Base-by-base conservation (phyloP, 2,888 invertebrate species). In the Ormyrus labotus region DNA sequence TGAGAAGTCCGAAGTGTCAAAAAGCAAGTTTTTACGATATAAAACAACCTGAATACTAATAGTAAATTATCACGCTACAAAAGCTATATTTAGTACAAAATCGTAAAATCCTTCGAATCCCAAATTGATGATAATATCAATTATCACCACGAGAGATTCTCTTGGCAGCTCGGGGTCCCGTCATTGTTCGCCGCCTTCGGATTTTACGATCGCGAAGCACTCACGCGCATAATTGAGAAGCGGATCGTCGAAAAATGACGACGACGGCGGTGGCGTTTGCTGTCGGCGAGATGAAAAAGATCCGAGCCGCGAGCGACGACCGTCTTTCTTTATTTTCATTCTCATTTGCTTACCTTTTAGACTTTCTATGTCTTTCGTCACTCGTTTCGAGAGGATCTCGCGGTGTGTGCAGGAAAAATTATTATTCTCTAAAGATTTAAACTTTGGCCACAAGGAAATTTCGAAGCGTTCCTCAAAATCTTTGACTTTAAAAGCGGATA, bases 211-310 rank as follows among this genome's bases (percentile, higher is more conserved):
- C 58, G 71, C 9, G 34, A 55, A 45, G 34, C 55, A 70, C 70
- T 77, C 78, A 8, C 67, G 55, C 67, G 64, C 11, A 82, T 76
- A 78, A 74, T 63, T 55, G 58, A 68, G 72, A 71, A 68, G 53
- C 68, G 61, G 53, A 68, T 76, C 70, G 74, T 72, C 73, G 70
- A 70, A 76, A 19, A 64, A 64, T 48, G 78, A 72, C 19, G 19
- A 19, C 19, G 13, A 13, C 48, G 58, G 11, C 13, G 71, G 70
- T 57, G 69, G 76, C 70, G 47, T 60, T 72, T n/a, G 45, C 53
- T 19, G 78, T 19, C 87, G 86, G 86, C 83, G n/a, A 85, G 86
- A 86, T 86, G 80, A 87, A 86, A 87, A 86, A 64, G n/a, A 72
- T 7, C 3, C 0, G 10, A 51, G 19, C 7, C 19, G 19, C 19